Percentiles rank a stretch among this genome's conserved stretches.
Conservation (phyloP, 2,888 invertebrate genomes). For the Drosophila diplacantha region DNA sequence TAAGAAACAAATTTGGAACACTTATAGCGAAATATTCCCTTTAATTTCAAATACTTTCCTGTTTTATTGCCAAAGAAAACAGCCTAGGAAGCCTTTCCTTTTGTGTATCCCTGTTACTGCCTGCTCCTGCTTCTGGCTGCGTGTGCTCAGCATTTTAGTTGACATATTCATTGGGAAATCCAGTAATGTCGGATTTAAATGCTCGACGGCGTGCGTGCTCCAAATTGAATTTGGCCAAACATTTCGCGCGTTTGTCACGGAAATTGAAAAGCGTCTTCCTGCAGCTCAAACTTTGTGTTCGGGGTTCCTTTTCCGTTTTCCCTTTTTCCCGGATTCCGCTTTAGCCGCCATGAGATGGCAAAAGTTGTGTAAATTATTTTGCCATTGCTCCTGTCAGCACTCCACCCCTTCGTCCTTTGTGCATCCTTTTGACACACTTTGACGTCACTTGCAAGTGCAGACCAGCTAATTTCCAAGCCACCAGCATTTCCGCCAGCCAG, state of each 20-base stretch:
- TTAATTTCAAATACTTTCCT: no score
- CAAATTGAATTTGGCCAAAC: slow-evolving; percentile 62
- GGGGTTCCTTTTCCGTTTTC: slow-evolving; percentile 14
- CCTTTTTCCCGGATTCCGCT: slow-evolving; percentile 10
- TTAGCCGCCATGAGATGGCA: slow-evolving; percentile 53
- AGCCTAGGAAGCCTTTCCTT: not conserved
- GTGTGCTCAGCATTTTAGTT: slow-evolving; percentile 58
- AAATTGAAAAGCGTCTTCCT: slow-evolving; percentile 60
- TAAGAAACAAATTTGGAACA: not conserved
- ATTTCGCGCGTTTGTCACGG: slow-evolving; percentile 60
- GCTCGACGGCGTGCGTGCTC: slow-evolving; percentile 47
- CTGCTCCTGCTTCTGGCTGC: slow-evolving; percentile 2
- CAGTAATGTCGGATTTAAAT: slow-evolving; percentile 71
- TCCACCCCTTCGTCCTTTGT: slow-evolving; percentile 7
- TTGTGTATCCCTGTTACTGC: slow-evolving; percentile 1
- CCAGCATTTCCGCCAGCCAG: slow-evolving; percentile 13
- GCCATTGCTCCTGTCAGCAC: slow-evolving; percentile 51
- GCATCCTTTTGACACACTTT: slow-evolving; percentile 43
- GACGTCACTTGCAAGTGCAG: slow-evolving; percentile 65
- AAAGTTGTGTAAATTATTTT: slow-evolving; percentile 69
- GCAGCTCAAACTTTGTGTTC: slow-evolving; percentile 27
- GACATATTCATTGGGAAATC: slow-evolving; percentile 70
- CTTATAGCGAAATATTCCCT: not conserved
- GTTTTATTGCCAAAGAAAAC: not conserved
- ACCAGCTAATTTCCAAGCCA: slow-evolving; percentile 37